Evolutionary conservation across 1,140 invertebrate species (phyloP).

Genomic region (Drosophila rhopaloa): DNA sequence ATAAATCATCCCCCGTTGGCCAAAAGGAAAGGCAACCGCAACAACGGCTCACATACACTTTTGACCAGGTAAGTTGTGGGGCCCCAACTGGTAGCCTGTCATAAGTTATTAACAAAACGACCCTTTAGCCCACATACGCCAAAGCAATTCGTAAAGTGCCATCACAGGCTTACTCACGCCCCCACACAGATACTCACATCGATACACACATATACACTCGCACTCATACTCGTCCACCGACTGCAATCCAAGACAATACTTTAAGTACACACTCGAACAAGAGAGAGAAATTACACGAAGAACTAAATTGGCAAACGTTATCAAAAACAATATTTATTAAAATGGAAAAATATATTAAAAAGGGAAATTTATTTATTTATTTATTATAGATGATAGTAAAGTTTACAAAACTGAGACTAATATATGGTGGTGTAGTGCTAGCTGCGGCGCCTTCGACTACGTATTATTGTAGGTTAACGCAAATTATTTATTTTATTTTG

Average conservation of each 20-base stretch:
- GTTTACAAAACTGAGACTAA: too few species aligned
- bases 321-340: background rate
- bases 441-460: too few species aligned
- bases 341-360: background rate
- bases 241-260: slow-evolving; percentile 57
- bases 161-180: slow-evolving; percentile 37
- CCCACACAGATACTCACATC: slow-evolving; percentile 10
- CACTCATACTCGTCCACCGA: slow-evolving; percentile 2
- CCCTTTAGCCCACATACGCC: slow-evolving; percentile 60
- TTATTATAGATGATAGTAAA: too few species aligned
- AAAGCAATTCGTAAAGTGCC: slow-evolving; percentile 72
- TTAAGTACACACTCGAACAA: slow-evolving; percentile 10
- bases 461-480: too few species aligned
- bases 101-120: slow-evolving; percentile 79
- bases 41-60: slow-evolving; percentile 25
- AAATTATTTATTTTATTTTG: background rate
- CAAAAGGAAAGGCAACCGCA: slow-evolving; percentile 29
- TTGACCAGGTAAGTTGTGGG: slow-evolving; percentile 15
- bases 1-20: slow-evolving; percentile 68
- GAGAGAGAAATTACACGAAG: background rate
- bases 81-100: slow-evolving; percentile 49
- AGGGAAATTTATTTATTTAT: too few species aligned
- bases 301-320: background rate
- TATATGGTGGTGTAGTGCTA: too few species aligned
- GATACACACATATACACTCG: slow-evolving; percentile 5